phyloP scores from a whole-genome alignment of 2,888 invertebrate species.

The Sympetrum striolatum region DNA sequence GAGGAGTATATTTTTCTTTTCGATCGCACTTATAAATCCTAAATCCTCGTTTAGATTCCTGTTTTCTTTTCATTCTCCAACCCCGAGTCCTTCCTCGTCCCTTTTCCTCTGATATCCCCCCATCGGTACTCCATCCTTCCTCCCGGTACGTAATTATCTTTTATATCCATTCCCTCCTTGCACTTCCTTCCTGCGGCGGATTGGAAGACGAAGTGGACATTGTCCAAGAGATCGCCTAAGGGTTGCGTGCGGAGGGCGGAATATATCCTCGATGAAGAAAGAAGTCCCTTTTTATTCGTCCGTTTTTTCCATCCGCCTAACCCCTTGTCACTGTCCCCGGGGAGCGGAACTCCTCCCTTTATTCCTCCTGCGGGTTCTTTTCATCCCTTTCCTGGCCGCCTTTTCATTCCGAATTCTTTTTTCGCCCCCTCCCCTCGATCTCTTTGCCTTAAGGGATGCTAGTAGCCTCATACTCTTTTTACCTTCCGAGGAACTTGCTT shows the following conservation, averaged over 20 bases:
- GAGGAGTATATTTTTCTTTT: no score
- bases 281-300: not conserved
- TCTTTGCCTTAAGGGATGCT: not conserved
- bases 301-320: not conserved
- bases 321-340: not conserved
- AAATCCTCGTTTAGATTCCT: no score
- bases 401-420: not conserved
- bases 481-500: not conserved
- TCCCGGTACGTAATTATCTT: not conserved
- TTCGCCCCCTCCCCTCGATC: slow-evolving; percentile 1
- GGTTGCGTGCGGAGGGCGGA: not conserved
- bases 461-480: not conserved
- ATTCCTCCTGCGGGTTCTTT: not conserved
- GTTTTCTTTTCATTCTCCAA: no score
- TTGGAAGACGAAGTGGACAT: not conserved
- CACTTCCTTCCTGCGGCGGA: not conserved
- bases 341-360: not conserved
- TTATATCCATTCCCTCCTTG: no score
- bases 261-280: not conserved
- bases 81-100: no score
- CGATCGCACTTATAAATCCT: no score
- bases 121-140: no score
- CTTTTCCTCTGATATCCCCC: no score
- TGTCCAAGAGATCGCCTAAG: not conserved
- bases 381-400: not conserved